Conservation (phyloP, 2,888 invertebrate genomes). For the Rosalia funebris region DNA sequence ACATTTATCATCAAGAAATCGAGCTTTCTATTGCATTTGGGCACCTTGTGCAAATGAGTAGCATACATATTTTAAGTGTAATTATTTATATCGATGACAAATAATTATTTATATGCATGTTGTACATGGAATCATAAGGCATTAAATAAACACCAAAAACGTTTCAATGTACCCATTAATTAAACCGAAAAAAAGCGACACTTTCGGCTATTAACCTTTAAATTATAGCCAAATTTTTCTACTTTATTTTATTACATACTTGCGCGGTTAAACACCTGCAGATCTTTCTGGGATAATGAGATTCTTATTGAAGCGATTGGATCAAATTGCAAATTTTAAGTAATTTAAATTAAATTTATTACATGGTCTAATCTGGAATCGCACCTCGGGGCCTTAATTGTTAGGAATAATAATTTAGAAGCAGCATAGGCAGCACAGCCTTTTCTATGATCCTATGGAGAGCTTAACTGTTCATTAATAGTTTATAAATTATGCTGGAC, state of each 20-base stretch:
- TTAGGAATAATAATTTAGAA: constrained; percentile 18
- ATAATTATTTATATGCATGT: constrained; percentile 11
- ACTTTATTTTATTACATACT: not conserved
- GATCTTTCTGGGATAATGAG: constrained; percentile 20
- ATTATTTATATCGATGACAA: constrained; percentile 8
- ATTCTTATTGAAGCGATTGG: constrained; percentile 24
- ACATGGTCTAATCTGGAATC: constrained; percentile 16
- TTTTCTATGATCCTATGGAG: constrained; percentile 10
- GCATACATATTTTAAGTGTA: not conserved
- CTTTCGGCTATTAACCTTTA: constrained; percentile 21
- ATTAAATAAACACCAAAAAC: constrained; percentile 3
- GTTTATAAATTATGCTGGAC: constrained; percentile 18
- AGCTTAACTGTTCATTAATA: constrained; percentile 23
- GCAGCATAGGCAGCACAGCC: constrained; percentile 4
- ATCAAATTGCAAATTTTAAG: constrained; percentile 23
- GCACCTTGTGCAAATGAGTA: not conserved
- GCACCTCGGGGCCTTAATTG: constrained; percentile 21
- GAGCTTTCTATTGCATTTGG: not conserved
- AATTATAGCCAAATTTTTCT: constrained; percentile 18
- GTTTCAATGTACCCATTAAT: constrained; percentile 19
- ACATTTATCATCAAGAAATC: not conserved
- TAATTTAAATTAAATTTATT: constrained; percentile 23
- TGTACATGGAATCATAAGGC: not conserved
- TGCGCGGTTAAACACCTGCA: constrained; percentile 22
- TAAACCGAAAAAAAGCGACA: constrained; percentile 8